Evolutionary conservation across 2,113 vertebrate species (phyloP), one percentile per base, ranked within the genome.

Genomic region (Elephas maximus): DNA sequence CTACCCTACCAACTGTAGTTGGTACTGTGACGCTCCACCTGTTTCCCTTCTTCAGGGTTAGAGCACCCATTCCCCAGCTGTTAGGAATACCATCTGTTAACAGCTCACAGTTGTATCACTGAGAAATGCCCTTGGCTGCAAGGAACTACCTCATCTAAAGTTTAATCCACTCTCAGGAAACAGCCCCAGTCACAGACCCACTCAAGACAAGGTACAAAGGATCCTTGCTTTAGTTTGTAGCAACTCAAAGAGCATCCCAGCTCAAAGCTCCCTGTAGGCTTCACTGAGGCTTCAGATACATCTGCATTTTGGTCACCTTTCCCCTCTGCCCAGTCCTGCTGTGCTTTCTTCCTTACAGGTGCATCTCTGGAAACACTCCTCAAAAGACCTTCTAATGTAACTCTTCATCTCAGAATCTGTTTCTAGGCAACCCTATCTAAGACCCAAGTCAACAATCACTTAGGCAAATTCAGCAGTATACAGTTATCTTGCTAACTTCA

Each of bases 391-490:
- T 89, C 15, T 20, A 88, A 93, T 80, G 24, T n/a, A 79, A 88
- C 33, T 90, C 48, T 91, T 60, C 30, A 81, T 65, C 44, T 93
- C 60, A 76, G 45, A 88, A 57, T 88, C 37, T 73, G 21, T 65
- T 74, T 95, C 28, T 33, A 78, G 4, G 44, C 48, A 97, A 53
- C 48, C 85, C 44, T 73, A 92, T 62, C 18, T 78, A 86, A 93
- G 79, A 63, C 65, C 30, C n/a, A 87, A 41, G 4, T 44, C 37
- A 85, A 44, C 79, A 93, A 83, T 18, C 90, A 3, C 57, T 17
- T 73, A 86, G 44, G n/a, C 11, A 92, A 95, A 88, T 48, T 88
- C 1, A 67, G 37, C 45, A 57, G 12, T 30, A 86, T 37, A 28
- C 0, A 37, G 14, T 73, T 76, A 17, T 83, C 86, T 83, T 83